Base-by-base conservation (phyloP, 1,140 invertebrate genomes). In the Geopemphigus sp. region DNA sequence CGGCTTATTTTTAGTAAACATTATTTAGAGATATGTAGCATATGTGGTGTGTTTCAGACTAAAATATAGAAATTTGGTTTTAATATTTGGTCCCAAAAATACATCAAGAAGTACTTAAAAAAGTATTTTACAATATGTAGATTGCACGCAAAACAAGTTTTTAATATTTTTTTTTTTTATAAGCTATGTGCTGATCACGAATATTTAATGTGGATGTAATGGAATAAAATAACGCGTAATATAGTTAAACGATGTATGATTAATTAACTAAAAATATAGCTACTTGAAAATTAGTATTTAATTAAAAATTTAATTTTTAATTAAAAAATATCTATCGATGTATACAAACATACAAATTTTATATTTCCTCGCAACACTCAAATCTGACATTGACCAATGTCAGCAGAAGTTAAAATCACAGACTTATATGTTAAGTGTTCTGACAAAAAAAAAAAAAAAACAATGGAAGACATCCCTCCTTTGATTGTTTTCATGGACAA, bases 41-140 rank as follows among this genome's bases (percentile, higher is more conserved):
- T 39, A 8, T 39, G 32, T 8, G 8, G 8, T 39, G 32, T 39
- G 8, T 54, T 8, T 53, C 47, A 15, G 47, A 53, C 66, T 70
- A 26, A 24, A 66, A 14, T 39, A 5, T 54, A 76, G 32, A 59
- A 76, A 76, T 59, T 76, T 45, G 17, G n/a, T 76, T 59, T 24
- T 22, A 45, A 14, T 66, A 59, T 22, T 76, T 76, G 72, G 72
- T 76, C 72, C 72, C 72, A 45, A 45, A 57, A 76, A 59, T 47
- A 76, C 32, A 15, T 76, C 22, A 72, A 15, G 22, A 73, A 29
- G 26, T 57, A 32, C 29, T 22, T 57, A 70, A 45, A 39, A 66
- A 53, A 22, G n/a, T 24, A 17, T 26, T 50, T 50, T 47, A n/a
- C 53, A 54, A 54, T 22, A 29, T 19, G 1, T 19, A 53, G 26